Evolutionary conservation across 2,888 invertebrate genomes (phyloP).

Genomic region (Antitype chi): DNA sequence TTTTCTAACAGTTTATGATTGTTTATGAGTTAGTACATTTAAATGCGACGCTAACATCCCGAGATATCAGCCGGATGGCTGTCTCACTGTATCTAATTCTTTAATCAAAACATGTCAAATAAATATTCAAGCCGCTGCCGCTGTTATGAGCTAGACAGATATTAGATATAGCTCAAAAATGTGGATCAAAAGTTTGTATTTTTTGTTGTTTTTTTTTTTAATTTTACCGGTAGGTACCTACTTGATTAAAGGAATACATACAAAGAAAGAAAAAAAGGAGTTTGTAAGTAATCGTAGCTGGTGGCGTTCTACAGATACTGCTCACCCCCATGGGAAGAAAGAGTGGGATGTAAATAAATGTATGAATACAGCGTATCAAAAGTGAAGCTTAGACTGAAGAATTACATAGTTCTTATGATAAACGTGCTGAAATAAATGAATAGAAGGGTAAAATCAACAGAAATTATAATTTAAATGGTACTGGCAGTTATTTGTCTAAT

Average conservation of each 20-base stretch:
- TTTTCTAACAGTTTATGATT: slow-evolving; percentile 38
- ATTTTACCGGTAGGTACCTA: not conserved
- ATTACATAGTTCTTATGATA: not conserved
- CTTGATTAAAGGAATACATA: slow-evolving; percentile 1
- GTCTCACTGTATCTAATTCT: slow-evolving; percentile 64
- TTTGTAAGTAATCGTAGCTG: too few species aligned
- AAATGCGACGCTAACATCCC: slow-evolving; percentile 59
- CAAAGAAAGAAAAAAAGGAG: too few species aligned
- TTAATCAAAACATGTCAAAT: slow-evolving; percentile 70
- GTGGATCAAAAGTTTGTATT: slow-evolving; percentile 51
- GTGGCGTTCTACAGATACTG: too few species aligned
- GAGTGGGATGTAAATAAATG: too few species aligned
- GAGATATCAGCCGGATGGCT: slow-evolving; percentile 63
- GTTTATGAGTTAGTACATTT: slow-evolving; percentile 54
- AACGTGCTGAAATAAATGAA: not conserved
- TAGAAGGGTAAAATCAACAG: not conserved
- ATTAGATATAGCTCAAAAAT: slow-evolving; percentile 59
- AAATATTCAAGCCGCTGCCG: slow-evolving; percentile 62
- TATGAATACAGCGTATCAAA: too few species aligned
- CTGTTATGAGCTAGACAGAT: slow-evolving; percentile 60
- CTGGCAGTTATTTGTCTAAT: too few species aligned
- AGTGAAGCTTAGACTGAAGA: too few species aligned
- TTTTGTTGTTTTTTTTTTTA: slow-evolving; percentile 24
- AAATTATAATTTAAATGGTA: not conserved
- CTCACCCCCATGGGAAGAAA: too few species aligned